These are phyloP conservation scores for Thymelicus lineola DNA, from an alignment of 2,888 invertebrate genomes.

Conservation along the genomic window DNA sequence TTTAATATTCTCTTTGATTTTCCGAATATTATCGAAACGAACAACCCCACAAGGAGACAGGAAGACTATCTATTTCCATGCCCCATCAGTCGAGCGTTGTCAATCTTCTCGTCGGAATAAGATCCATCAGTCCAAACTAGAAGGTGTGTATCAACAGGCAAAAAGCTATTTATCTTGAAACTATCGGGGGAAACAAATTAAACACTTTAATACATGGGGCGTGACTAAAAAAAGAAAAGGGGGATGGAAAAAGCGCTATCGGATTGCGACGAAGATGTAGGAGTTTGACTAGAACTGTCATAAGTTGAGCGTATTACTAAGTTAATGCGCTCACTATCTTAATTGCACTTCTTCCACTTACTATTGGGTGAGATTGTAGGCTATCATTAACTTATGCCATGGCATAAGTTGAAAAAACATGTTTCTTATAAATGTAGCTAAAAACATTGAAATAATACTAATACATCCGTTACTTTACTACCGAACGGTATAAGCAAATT, in stretches of 20 bases:
- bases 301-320: too few relatives aligned
- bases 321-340: too few relatives aligned
- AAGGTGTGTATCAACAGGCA: constrained; percentile 55
- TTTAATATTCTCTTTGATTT: too few relatives aligned
- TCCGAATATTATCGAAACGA: neutral
- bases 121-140: constrained; percentile 63
- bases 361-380: too few relatives aligned
- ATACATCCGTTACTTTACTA: too few relatives aligned
- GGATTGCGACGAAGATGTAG: constrained; percentile 43
- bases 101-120: constrained; percentile 62
- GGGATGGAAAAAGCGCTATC: constrained; percentile 56
- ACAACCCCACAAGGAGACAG: neutral
- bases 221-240: constrained; percentile 74
- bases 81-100: constrained; percentile 57
- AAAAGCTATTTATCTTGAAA: constrained; percentile 65
- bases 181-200: constrained; percentile 79
- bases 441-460: too few relatives aligned
- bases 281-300: constrained; percentile 48
- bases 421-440: too few relatives aligned
- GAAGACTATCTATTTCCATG: constrained; percentile 40
- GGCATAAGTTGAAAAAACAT: too few relatives aligned
- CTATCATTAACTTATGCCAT: too few relatives aligned
- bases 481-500: too few relatives aligned
- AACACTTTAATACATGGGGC: constrained; percentile 81
- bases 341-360: too few relatives aligned